These are phyloP conservation scores for Cephalopholis sonnerati DNA, from an alignment of 2,113 vertebrate species.

Conservation along the genomic window DNA sequence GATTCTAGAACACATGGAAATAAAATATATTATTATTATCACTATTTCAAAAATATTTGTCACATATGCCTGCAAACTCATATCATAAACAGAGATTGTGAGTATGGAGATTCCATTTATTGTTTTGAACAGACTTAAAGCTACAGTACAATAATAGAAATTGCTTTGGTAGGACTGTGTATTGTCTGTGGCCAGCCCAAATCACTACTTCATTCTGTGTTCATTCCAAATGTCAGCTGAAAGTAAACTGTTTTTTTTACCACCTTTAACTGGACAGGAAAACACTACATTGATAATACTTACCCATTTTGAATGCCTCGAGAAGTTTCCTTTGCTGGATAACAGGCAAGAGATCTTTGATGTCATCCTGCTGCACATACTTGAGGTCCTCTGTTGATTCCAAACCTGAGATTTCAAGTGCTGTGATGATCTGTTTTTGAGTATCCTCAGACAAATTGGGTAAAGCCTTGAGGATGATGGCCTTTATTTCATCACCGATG, in stretches of 20 bases:
- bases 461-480: neutral
- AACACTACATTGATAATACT: neutral
- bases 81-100: too few species aligned
- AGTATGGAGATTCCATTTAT: neutral
- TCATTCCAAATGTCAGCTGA: neutral
- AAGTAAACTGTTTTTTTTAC: neutral
- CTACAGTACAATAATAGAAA: conserved; percentile 3
- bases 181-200: neutral
- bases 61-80: too few species aligned
- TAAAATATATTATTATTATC: neutral
- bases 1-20: neutral
- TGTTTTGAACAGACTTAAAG: neutral
- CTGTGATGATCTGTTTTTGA: neutral
- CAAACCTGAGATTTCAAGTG: neutral
- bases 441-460: neutral
- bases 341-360: neutral
- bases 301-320: neutral
- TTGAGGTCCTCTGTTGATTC: neutral
- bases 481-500: neutral
- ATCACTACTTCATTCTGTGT: neutral
- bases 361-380: neutral
- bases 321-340: neutral
- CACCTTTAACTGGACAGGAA: neutral
- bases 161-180: neutral
- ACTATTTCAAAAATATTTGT: neutral